Evolutionary conservation across 2,113 vertebrate genomes (phyloP).

Genomic region (Hystrix brachyura): DNA sequence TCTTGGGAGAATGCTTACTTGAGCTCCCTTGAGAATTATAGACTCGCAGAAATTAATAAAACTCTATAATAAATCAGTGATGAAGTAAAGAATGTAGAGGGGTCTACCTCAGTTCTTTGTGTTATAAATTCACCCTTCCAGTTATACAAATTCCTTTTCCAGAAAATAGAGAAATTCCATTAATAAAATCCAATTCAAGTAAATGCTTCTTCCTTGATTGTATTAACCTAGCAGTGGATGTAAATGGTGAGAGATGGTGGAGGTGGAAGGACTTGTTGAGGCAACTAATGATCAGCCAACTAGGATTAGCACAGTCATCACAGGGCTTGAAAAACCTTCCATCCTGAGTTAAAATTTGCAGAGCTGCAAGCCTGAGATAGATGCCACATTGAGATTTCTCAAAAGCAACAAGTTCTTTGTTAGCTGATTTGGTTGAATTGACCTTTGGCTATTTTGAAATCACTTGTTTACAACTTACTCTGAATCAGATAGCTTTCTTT

Average conservation of each 20-base stretch:
- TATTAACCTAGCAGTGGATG: background rate
- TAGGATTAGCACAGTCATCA: slow-evolving; percentile 7
- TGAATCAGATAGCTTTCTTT: slow-evolving; percentile 41
- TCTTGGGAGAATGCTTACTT: background rate
- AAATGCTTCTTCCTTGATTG: background rate
- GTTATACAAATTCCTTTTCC: background rate
- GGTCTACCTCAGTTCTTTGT: background rate
- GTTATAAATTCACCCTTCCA: background rate
- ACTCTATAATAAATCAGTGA: background rate
- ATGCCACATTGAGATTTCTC: slow-evolving; percentile 34
- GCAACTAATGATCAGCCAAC: background rate
- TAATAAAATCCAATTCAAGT: background rate
- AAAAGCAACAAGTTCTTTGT: background rate
- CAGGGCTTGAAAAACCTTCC: background rate
- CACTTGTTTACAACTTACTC: slow-evolving; percentile 44
- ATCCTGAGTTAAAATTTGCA: background rate
- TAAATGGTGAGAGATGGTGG: background rate
- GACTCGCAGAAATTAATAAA: background rate
- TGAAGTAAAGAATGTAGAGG: background rate
- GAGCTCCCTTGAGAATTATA: slow-evolving; percentile 21
- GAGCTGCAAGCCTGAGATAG: background rate
- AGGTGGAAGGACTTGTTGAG: background rate
- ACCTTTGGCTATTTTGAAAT: slow-evolving; percentile 46
- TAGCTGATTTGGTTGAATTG: slow-evolving; percentile 30
- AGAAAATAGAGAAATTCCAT: background rate